Conservation (phyloP, 1,140 invertebrate genomes). For the Cardiocondyla obscurior region DNA sequence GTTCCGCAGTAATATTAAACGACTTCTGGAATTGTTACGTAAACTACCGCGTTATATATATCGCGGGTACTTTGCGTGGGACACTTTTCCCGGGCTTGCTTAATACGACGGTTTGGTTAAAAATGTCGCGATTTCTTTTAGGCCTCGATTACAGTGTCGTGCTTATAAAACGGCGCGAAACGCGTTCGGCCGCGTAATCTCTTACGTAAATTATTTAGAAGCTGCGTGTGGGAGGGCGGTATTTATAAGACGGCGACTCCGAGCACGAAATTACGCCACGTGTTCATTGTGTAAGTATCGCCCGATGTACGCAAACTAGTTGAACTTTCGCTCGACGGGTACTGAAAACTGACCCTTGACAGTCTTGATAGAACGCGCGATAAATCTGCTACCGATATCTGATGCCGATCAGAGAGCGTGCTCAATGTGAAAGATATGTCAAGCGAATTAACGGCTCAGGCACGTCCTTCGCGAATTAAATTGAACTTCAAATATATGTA, state of each 20-base stretch:
- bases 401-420: conserved; percentile 15
- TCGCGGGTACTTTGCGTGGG: background rate
- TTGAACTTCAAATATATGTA: background rate
- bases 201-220: conserved; percentile 71
- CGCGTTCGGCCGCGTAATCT: conserved; percentile 31
- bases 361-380: conserved; percentile 23
- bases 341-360: conserved; percentile 68
- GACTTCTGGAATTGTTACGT: background rate
- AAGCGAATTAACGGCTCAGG: background rate
- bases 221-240: conserved; percentile 64
- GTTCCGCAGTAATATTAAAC: background rate
- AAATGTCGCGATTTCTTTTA: conserved; percentile 25
- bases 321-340: conserved; percentile 67
- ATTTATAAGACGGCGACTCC: conserved; percentile 65
- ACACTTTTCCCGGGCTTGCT: conserved; percentile 25
- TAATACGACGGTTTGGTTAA: conserved; percentile 6
- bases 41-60: background rate
- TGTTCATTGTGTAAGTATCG: conserved; percentile 69
- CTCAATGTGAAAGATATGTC: conserved; percentile 9
- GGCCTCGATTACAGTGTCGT: background rate
- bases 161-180: conserved; percentile 49
- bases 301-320: conserved; percentile 61
- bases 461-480: background rate
- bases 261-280: conserved; percentile 70
- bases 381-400: conserved; percentile 20